A percentile compares a stretch with the other conserved stretches of the same genome.
Evolutionary conservation across 2,113 vertebrate genomes (phyloP).

Genomic region (Chaetodon trifascialis): DNA sequence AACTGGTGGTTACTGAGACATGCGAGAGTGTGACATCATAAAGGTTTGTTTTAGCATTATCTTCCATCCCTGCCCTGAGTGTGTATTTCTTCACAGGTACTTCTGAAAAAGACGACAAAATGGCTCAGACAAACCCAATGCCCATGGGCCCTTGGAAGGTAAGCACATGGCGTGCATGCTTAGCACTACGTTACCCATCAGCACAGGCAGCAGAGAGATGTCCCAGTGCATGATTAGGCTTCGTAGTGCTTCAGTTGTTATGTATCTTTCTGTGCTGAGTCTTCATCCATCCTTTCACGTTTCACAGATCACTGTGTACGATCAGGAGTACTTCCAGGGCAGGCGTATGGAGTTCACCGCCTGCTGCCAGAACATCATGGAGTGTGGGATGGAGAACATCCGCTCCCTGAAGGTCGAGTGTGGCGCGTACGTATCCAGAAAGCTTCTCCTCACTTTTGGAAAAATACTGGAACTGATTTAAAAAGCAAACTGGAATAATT

Average conservation of each 20-base stretch:
- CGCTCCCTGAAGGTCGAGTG: slow-evolving; percentile 96
- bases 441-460: neutral
- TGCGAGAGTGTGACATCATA: neutral
- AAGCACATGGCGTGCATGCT: slow-evolving; percentile 4
- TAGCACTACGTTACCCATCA: neutral
- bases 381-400: slow-evolving; percentile 93
- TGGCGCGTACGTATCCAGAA: slow-evolving; percentile 89
- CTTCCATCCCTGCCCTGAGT: neutral
- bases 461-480: neutral
- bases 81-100: slow-evolving; percentile 65
- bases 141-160: slow-evolving; percentile 96
- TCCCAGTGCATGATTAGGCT: neutral
- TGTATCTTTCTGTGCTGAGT: neutral
- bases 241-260: neutral
- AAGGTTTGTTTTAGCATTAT: neutral
- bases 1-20: neutral
- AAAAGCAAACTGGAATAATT: neutral
- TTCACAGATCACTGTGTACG: slow-evolving; percentile 94
- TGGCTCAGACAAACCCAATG: slow-evolving; percentile 92
- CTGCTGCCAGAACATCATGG: slow-evolving; percentile 94
- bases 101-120: slow-evolving; percentile 76
- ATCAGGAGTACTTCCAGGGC: slow-evolving; percentile 97
- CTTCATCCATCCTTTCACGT: slow-evolving; percentile 5
- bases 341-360: slow-evolving; percentile 95
- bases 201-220: neutral